Conservation (phyloP, 2,888 invertebrate genomes). For the Mantis religiosa region DNA sequence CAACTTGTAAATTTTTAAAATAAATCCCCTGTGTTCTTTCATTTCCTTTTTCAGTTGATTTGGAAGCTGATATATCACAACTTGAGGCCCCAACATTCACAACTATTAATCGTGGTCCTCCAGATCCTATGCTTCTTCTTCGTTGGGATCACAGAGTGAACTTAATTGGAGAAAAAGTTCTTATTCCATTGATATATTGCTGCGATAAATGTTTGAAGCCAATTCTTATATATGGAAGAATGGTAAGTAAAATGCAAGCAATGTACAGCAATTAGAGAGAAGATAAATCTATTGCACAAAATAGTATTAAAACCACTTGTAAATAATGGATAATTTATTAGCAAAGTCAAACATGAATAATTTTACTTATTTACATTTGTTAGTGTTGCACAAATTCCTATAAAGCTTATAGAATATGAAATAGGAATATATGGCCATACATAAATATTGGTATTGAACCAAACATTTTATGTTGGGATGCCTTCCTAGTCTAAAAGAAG, state of each 20-base stretch:
- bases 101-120: conserved; percentile 81
- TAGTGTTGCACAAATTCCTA: too few relatives aligned
- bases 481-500: too few relatives aligned
- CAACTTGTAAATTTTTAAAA: too few relatives aligned
- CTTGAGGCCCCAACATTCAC: conserved; percentile 88
- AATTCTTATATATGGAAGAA: conserved; percentile 93
- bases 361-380: too few relatives aligned
- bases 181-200: conserved; percentile 94
- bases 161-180: conserved; percentile 91
- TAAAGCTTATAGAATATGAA: too few relatives aligned
- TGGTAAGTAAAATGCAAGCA: conserved; percentile 57
- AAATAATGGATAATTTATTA: too few relatives aligned
- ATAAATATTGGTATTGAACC: too few relatives aligned
- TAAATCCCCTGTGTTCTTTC: too few relatives aligned
- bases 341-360: too few relatives aligned
- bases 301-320: too few relatives aligned
- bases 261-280: neutral
- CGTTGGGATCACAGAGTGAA: conserved; percentile 90
- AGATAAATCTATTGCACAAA: neutral
- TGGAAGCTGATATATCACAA: conserved; percentile 89
- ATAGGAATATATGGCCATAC: too few relatives aligned
- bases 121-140: conserved; percentile 83
- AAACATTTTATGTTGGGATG: too few relatives aligned
- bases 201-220: conserved; percentile 93
- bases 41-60: conserved; percentile 58